Evolutionary conservation across 2,113 vertebrate species (phyloP).

Genomic region (Periophthalmus modestus): DNA sequence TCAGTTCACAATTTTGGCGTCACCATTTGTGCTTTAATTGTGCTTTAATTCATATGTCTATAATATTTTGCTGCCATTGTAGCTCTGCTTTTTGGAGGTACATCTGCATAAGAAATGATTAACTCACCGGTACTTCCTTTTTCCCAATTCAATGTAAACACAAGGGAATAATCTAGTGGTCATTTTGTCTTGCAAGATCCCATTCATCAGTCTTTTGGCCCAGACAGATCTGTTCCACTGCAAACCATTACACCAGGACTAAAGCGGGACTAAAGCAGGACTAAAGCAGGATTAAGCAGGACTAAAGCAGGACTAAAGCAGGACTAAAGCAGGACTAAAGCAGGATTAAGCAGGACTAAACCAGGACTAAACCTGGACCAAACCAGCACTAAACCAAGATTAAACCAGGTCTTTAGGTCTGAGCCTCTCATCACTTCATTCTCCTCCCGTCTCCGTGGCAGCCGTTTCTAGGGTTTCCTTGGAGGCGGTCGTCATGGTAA

Average conservation of each 20-base stretch:
- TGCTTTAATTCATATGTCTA: no score
- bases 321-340: not conserved
- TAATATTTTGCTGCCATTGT: no score
- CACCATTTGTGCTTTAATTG: no score
- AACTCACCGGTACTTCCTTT: no score
- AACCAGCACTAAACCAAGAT: not conserved
- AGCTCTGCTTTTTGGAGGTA: no score
- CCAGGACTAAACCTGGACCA: not conserved
- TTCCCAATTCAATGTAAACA: no score
- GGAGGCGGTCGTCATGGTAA: not conserved
- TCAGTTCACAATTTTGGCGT: no score
- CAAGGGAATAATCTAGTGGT: no score
- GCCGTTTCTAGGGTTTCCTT: constrained; percentile 8
- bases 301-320: not conserved
- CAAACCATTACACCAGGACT: not conserved
- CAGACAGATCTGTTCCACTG: no score
- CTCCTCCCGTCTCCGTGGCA: not conserved
- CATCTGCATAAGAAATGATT: no score
- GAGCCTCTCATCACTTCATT: not conserved
- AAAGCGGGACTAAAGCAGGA: not conserved
- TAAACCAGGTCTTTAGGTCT: not conserved
- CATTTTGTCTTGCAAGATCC: no score
- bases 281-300: not conserved
- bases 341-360: not conserved
- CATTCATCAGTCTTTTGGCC: no score